phyloP scores from a whole-genome alignment of 1,140 invertebrate species.

The Caenorhabditis briggsae region DNA sequence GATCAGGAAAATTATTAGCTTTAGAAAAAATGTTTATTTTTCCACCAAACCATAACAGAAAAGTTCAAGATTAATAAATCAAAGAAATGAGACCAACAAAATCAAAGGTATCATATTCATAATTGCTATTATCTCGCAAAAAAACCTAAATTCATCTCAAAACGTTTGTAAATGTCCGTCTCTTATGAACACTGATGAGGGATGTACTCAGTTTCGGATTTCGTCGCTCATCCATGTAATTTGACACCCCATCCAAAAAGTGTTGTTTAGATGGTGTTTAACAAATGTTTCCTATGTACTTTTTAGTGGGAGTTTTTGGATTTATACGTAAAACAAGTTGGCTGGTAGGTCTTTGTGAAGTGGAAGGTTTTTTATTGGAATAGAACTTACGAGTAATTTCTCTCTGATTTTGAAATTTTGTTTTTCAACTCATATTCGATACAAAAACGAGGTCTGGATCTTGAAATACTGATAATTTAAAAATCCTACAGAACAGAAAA shows the following conservation, averaged over 20 bases:
- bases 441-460: too few species aligned
- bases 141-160: neutral
- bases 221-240: neutral
- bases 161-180: neutral
- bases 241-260: neutral
- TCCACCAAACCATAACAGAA: too few species aligned
- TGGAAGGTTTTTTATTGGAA: neutral
- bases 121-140: too few species aligned
- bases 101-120: too few species aligned
- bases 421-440: too few species aligned
- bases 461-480: too few species aligned
- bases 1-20: neutral
- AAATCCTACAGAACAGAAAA: neutral
- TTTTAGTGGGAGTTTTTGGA: neutral
- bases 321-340: neutral
- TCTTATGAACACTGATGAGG: slow-evolving; percentile 40
- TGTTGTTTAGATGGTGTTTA: slow-evolving; percentile 28
- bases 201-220: slow-evolving; percentile 43
- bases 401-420: too few species aligned
- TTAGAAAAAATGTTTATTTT: neutral
- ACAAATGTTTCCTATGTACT: neutral
- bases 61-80: too few species aligned
- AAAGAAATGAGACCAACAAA: too few species aligned
- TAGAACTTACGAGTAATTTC: too few species aligned
- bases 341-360: neutral